Percentiles rank a stretch among this genome's conserved stretches.
Evolutionary conservation across 2,797 vertebrate species (phyloP).

Genomic region (Semotilus atromaculatus): DNA sequence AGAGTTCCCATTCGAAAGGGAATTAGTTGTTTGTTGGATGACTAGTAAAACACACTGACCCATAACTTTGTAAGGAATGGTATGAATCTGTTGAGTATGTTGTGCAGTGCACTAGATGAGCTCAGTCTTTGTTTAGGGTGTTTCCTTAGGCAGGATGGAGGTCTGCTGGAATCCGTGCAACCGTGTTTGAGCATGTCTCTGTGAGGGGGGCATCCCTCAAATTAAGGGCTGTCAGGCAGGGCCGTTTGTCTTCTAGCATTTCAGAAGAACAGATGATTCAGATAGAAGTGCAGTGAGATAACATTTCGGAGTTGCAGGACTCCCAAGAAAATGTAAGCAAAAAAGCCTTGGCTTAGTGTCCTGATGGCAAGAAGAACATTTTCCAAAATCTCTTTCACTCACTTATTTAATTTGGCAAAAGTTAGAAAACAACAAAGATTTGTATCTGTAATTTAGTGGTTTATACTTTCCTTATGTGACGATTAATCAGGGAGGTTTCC

Average conservation of each 20-base stretch:
- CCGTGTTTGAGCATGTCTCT: constrained; percentile 68
- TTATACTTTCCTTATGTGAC: not conserved
- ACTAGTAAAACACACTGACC: not conserved
- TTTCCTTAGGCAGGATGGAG: constrained; percentile 54
- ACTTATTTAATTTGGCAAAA: not conserved
- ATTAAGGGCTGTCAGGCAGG: not conserved
- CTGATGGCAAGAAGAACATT: not conserved
- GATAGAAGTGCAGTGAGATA: not conserved
- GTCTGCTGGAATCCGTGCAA: constrained; percentile 55
- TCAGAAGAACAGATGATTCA: not conserved
- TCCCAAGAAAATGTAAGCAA: not conserved
- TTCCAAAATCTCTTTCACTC: not conserved
- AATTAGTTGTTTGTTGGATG: not conserved
- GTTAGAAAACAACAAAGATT: not conserved
- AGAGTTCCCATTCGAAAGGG: not conserved
- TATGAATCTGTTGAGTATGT: constrained; percentile 12
- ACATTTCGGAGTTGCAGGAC: not conserved
- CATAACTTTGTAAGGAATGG: not conserved
- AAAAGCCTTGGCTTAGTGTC: not conserved
- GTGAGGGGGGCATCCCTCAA: constrained; percentile 18
- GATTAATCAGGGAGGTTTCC: not conserved
- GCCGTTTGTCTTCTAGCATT: not conserved
- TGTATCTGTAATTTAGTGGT: constrained; percentile 3
- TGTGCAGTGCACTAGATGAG: not conserved
- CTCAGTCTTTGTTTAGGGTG: constrained; percentile 39